A percentile compares a stretch with the other conserved stretches of the same genome.
Evolutionary conservation across 2,888 invertebrate species (phyloP).

Genomic region (Trissoscelio sp.): DNA sequence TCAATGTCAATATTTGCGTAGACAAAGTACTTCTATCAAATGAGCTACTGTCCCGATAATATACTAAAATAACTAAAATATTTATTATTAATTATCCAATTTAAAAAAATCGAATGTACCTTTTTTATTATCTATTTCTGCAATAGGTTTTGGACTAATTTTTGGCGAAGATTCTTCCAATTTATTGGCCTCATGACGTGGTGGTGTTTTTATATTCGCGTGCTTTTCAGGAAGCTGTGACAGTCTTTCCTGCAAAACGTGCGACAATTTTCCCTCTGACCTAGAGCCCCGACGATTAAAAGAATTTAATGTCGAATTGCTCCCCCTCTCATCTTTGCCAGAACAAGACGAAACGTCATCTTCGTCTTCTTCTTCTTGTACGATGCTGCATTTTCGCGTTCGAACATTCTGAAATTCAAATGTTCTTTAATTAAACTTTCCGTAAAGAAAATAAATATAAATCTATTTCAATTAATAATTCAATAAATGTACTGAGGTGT

Average conservation of each 20-base stretch:
- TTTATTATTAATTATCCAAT: too few species aligned
- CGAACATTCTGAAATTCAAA: conserved; percentile 84
- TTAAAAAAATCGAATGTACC: too few species aligned
- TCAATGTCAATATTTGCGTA: too few species aligned
- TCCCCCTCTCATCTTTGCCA: conserved; percentile 85
- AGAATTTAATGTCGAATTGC: conserved; percentile 83
- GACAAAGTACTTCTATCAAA: too few species aligned
- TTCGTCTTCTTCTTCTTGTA: conserved; percentile 95
- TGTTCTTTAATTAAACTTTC: not conserved
- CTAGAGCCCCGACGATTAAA: conserved; percentile 89
- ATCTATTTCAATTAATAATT: too few species aligned
- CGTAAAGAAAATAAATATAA: conserved; percentile 48
- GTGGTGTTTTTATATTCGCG: conserved; percentile 76
- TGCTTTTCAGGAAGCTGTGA: conserved; percentile 87
- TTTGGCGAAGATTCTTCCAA: conserved; percentile 64
- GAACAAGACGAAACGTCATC: conserved; percentile 87
- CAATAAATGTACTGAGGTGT: too few species aligned
- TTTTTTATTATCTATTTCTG: conserved; percentile 61
- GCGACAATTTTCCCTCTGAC: conserved; percentile 91
- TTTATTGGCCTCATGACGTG: conserved; percentile 69
- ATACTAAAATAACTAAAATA: too few species aligned
- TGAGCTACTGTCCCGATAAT: too few species aligned
- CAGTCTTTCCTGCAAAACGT: conserved; percentile 87
- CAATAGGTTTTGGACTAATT: conserved; percentile 53
- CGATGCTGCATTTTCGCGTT: conserved; percentile 94